A percentile compares a stretch with the other conserved stretches of the same genome.
These are phyloP conservation scores for Cheilosia vulpina DNA, from an alignment of 2,888 invertebrate genomes.

Conservation along the genomic window DNA sequence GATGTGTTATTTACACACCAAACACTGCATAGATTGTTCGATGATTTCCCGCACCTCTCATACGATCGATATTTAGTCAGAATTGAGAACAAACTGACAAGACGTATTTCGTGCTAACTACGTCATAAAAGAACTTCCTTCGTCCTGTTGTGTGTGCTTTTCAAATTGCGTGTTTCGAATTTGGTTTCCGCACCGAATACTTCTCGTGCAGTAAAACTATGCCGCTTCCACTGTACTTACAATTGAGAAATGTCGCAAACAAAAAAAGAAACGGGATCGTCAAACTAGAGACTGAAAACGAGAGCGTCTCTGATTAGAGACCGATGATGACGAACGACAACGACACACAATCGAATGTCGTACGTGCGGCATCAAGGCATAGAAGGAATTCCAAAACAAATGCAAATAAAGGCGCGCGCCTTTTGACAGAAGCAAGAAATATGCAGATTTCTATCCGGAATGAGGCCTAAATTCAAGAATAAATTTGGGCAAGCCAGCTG, in stretches of 20 bases:
- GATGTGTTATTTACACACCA: slow-evolving; percentile 8
- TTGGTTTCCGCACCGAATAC: background rate
- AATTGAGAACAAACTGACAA: slow-evolving; percentile 26
- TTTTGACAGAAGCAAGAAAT: slow-evolving; percentile 35
- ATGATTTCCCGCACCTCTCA: background rate
- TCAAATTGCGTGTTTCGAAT: slow-evolving; percentile 38
- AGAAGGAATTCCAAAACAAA: slow-evolving; percentile 44
- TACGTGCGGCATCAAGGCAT: slow-evolving; percentile 20
- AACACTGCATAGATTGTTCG: slow-evolving; percentile 20
- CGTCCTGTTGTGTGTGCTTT: background rate
- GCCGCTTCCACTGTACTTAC: background rate
- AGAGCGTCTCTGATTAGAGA: slow-evolving; percentile 67
- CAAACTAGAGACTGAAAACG: slow-evolving; percentile 51
- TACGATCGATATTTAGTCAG: slow-evolving; percentile 21
- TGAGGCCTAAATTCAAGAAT: slow-evolving; percentile 63
- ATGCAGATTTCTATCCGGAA: slow-evolving; percentile 65
- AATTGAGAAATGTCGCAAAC: slow-evolving; percentile 39
- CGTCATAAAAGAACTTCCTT: slow-evolving; percentile 10
- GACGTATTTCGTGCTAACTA: slow-evolving; percentile 31
- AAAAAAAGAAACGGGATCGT: slow-evolving; percentile 27
- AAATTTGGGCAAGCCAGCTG: slow-evolving; percentile 63
- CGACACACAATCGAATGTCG: slow-evolving; percentile 53
- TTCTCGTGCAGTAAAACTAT: no score
- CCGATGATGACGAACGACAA: slow-evolving; percentile 51
- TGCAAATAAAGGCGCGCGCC: slow-evolving; percentile 57